Evolutionary conservation across 1,140 invertebrate genomes (phyloP), one percentile per base, ranked within the genome.

Genomic region (Drosophila guanche): DNA sequence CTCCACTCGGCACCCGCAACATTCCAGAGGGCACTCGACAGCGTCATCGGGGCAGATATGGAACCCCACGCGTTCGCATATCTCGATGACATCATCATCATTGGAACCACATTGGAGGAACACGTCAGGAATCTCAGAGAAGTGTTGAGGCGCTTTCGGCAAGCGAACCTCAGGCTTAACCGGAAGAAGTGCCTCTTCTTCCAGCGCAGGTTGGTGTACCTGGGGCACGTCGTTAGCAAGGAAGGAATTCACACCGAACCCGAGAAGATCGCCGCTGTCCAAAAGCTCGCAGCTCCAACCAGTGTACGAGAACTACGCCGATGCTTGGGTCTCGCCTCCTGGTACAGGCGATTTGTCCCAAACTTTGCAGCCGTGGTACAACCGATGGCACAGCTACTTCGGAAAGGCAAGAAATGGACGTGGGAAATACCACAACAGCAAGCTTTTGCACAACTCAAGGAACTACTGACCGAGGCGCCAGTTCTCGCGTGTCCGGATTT

Each of bases 321-420:
- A 1, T 58, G 33, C 48, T 4, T 65, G 0, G 55, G 60, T 2
- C 40, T 71, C 7, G 48, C 43, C 0, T 65, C 55, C 1, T 72
- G 69, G 69, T 72, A 72, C 23, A 23, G 69, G 1, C 55, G 69
- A 5, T 66, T 72, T n/a, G 46, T 66, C 1, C 47, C 41, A 1
- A 48, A 72, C 16, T 59, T 72, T 33, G 25, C 61, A 5, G 42
- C 4, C 7, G n/a, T 72, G 4, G 68, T 54, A 10, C 37, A 43
- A 22, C 43, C 43, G 7, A 46, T 46, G 16, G 10, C 43, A 10
- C 16, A 46, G 7, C 43, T 46, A 4, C 16, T 22, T 7, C 16
- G 43, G 4, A 20, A 43, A 10, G 20, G 20, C 16, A 8, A 46
- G n/a, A 7, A 20, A 20, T 22, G 16, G 16, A 3, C 3, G 6